Evolutionary conservation across 2,113 vertebrate genomes (phyloP).

Genomic region (Phrynosoma blainvillii): DNA sequence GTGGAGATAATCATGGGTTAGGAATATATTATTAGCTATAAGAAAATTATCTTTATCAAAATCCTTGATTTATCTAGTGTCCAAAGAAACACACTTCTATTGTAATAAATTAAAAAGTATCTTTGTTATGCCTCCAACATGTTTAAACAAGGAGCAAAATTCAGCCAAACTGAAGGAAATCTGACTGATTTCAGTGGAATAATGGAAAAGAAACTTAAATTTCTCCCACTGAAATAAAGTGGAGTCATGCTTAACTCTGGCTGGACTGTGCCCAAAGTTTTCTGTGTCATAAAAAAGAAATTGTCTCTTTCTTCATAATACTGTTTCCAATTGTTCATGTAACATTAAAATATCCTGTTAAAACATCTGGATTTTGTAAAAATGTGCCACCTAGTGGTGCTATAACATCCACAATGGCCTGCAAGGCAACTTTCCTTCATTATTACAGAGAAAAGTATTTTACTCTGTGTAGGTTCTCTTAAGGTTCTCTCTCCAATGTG

Average conservation of each 20-base stretch:
- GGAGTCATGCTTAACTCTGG: not conserved
- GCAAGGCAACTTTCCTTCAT: not conserved
- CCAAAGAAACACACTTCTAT: too few species aligned
- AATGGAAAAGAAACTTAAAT: not conserved
- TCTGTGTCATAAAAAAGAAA: not conserved
- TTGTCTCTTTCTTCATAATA: too few species aligned
- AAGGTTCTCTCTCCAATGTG: not conserved
- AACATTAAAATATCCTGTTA: not conserved
- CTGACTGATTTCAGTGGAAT: not conserved
- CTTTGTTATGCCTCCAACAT: too few species aligned
- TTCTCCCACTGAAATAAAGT: not conserved
- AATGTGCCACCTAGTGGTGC: constrained; percentile 62
- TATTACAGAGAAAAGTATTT: rapidly evolving
- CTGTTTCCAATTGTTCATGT: not conserved
- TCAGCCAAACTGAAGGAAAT: too few species aligned
- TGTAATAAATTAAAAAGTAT: too few species aligned
- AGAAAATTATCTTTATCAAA: too few species aligned
- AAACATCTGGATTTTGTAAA: constrained; percentile 15
- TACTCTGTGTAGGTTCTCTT: not conserved
- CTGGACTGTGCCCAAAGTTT: not conserved
- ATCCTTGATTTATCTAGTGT: too few species aligned
- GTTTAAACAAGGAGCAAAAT: too few species aligned
- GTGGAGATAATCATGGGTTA: too few species aligned
- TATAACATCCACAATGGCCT: not conserved
- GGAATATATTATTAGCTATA: too few species aligned